Conservation (phyloP, 2,888 invertebrate species). For the Caenorhabditis becei region DNA sequence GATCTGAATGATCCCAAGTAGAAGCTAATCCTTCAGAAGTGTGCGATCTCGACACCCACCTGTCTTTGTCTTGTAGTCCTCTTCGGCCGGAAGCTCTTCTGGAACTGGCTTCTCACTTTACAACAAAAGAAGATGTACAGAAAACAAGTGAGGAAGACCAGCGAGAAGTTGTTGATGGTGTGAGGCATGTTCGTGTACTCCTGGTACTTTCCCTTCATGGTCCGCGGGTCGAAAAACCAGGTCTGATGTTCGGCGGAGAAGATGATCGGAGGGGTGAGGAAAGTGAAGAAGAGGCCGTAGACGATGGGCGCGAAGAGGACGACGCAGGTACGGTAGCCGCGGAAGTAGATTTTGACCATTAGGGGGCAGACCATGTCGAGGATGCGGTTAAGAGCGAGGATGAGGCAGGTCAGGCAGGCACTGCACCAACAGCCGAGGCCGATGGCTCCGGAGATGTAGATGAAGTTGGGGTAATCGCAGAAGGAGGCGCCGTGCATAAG, state of each 20-base stretch:
- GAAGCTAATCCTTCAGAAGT: neutral
- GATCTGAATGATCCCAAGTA: slow-evolving; percentile 27
- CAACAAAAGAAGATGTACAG: slow-evolving; percentile 59
- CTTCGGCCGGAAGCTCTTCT: slow-evolving; percentile 51
- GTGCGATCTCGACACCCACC: slow-evolving; percentile 14
- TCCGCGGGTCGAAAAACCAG: slow-evolving; percentile 58
- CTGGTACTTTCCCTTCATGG: slow-evolving; percentile 21
- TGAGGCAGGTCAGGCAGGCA: slow-evolving; percentile 39
- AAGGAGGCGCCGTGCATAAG: slow-evolving; percentile 46
- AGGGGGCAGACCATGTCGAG: slow-evolving; percentile 56
- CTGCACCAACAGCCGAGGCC: slow-evolving; percentile 54
- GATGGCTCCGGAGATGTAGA: slow-evolving; percentile 51
- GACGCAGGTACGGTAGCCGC: slow-evolving; percentile 43
- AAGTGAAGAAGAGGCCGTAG: slow-evolving; percentile 41
- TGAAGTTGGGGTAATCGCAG: slow-evolving; percentile 52
- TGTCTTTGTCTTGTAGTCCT: slow-evolving; percentile 52
- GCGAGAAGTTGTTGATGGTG: slow-evolving; percentile 58
- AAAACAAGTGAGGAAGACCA: slow-evolving; percentile 56
- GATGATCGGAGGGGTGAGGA: slow-evolving; percentile 44
- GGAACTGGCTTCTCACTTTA: slow-evolving; percentile 50
- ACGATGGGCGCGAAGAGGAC: slow-evolving; percentile 44
- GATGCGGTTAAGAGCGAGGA: slow-evolving; percentile 45
- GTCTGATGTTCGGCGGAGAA: slow-evolving; percentile 52
- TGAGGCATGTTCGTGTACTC: slow-evolving; percentile 61
- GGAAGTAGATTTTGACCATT: slow-evolving; percentile 53